phyloP scores from a whole-genome alignment of 2,797 vertebrate genomes.

The Gymnothorax reevesii region DNA sequence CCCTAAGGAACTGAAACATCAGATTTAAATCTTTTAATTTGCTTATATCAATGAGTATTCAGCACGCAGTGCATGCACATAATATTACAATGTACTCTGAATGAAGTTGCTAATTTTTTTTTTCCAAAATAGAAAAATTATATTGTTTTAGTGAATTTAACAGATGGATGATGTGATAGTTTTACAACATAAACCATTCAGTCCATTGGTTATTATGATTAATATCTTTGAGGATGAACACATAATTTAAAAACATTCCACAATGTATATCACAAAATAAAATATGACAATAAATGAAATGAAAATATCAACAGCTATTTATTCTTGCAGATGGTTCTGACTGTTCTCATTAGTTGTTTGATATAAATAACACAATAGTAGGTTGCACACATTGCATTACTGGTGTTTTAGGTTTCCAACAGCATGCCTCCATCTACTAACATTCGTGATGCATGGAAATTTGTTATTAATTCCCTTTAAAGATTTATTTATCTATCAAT shows the following conservation, averaged over 20 bases:
- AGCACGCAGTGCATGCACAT: background rate
- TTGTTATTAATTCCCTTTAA: background rate
- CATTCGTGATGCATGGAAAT: background rate
- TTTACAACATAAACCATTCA: background rate
- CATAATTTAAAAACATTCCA: background rate
- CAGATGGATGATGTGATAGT: background rate
- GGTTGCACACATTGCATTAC: background rate
- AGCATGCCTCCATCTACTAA: background rate
- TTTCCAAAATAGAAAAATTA: background rate
- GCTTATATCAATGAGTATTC: background rate
- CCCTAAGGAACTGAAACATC: constrained; percentile 13
- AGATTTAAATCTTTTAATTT: background rate
- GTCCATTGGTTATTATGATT: background rate
- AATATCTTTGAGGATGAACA: background rate
- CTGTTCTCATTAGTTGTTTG: background rate
- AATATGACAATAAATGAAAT: too few relatives aligned
- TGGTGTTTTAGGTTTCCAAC: background rate
- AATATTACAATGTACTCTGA: background rate
- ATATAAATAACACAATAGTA: background rate
- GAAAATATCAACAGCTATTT: too few relatives aligned
- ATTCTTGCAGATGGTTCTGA: too few relatives aligned
- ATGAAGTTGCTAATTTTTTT: background rate
- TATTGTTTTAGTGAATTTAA: background rate
- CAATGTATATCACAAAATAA: background rate
- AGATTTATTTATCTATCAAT: background rate